These are phyloP conservation scores for Aethina tumida DNA, from an alignment of 1,140 invertebrate genomes.

Conservation along the genomic window DNA sequence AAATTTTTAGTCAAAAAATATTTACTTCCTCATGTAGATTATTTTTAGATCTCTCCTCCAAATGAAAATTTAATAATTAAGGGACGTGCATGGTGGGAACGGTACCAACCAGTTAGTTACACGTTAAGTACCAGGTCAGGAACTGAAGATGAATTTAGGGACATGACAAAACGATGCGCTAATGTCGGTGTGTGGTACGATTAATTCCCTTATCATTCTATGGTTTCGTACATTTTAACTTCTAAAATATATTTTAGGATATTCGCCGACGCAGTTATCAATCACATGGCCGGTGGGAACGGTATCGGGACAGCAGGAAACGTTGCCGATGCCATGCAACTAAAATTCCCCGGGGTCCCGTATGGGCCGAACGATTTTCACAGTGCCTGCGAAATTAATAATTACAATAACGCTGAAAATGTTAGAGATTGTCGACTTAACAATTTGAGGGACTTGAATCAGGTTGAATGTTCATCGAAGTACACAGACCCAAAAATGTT, in stretches of 20 bases:
- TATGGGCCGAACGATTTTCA: constrained; percentile 48
- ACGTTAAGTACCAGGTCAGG: constrained; percentile 67
- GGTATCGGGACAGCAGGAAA: constrained; percentile 52
- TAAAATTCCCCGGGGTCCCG: constrained; percentile 46
- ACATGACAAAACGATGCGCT: constrained; percentile 48
- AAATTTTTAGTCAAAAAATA: too few species aligned
- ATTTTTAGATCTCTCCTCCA: constrained; percentile 48
- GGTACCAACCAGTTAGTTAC: constrained; percentile 85
- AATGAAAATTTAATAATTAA: constrained; percentile 43
- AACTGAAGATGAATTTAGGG: constrained; percentile 51
- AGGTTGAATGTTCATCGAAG: too few species aligned
- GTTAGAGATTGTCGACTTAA: constrained; percentile 63
- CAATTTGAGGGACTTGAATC: constrained; percentile 65
- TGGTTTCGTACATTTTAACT: background rate
- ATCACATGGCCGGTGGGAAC: constrained; percentile 73
- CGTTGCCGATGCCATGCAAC: constrained; percentile 38
- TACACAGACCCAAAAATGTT: background rate
- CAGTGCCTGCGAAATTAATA: constrained; percentile 38
- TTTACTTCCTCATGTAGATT: too few species aligned
- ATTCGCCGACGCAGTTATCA: constrained; percentile 75
- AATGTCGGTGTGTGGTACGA: constrained; percentile 21
- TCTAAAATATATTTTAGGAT: constrained; percentile 36
- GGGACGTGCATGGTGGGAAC: constrained; percentile 65
- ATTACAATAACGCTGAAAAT: constrained; percentile 39
- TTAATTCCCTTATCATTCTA: constrained; percentile 1